Evolutionary conservation across 2,888 invertebrate genomes (phyloP).

Genomic region (Holacanthella duospinosa): DNA sequence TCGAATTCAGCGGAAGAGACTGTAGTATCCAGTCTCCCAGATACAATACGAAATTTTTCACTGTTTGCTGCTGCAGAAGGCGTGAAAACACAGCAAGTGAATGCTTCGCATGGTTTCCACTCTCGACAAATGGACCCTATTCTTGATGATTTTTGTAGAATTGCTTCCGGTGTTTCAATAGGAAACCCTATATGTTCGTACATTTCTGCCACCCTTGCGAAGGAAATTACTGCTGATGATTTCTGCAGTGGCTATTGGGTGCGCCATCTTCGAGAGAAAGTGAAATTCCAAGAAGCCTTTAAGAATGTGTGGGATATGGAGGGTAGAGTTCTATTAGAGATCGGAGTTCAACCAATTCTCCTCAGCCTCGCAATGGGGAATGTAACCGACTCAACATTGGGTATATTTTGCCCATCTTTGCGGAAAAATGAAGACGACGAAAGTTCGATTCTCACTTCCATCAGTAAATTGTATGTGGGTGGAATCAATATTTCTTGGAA

Average conservation of each 20-base stretch:
- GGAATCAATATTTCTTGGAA: slow-evolving; percentile 21
- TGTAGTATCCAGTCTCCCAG: slow-evolving; percentile 9
- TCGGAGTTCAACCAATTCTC: slow-evolving; percentile 26
- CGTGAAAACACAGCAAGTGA: slow-evolving; percentile 13
- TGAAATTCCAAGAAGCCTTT: slow-evolving; percentile 19
- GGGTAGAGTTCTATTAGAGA: slow-evolving; percentile 19
- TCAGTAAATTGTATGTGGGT: slow-evolving; percentile 16
- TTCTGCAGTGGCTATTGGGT: slow-evolving; percentile 21
- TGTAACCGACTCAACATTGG: neutral
- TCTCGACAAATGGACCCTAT: slow-evolving; percentile 23
- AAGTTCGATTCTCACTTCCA: slow-evolving; percentile 13
- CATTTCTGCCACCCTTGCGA: slow-evolving; percentile 18
- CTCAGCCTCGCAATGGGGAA: slow-evolving; percentile 21
- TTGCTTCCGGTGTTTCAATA: slow-evolving; percentile 1
- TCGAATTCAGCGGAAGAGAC: slow-evolving; percentile 22
- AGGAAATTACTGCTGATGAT: slow-evolving; percentile 11
- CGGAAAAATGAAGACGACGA: slow-evolving; percentile 18
- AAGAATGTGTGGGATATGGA: slow-evolving; percentile 6
- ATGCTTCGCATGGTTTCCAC: slow-evolving; percentile 24
- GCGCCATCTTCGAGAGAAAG: slow-evolving; percentile 21
- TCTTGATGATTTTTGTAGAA: slow-evolving; percentile 14
- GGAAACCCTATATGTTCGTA: slow-evolving; percentile 2
- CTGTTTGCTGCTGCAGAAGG: slow-evolving; percentile 9
- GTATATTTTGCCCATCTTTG: slow-evolving; percentile 17
- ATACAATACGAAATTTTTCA: slow-evolving; percentile 12